Evolutionary conservation across 2,888 invertebrate genomes (phyloP), one percentile per base, ranked within the genome.

Genomic region (Acrocyrtus sp.): DNA sequence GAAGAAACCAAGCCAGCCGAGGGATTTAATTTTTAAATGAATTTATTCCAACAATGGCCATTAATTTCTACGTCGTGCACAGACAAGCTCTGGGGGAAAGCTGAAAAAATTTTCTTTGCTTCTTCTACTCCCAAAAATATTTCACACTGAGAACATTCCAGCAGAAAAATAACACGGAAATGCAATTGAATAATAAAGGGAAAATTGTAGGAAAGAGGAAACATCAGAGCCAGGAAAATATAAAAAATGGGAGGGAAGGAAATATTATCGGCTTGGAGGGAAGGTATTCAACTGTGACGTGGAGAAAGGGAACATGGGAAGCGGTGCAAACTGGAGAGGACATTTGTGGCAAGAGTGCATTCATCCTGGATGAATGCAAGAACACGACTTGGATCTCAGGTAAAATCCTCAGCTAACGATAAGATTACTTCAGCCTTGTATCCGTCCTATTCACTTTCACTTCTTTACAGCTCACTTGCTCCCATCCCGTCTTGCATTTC

Each of bases 241-340:
- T 45, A 45, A 5, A 45, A 15, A 17, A n/a, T 17, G n/a, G 47
- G 10, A 5, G n/a, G 10, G 47, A 21, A 24, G 24, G 51, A 26
- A 24, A 51, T 24, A 51, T 8, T 17, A 8, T 45, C 8, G 17
- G 45, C n/a, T 45, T 45, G 5, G 26, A 24, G 24, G 24, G 54
- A 45, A 60, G 48, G 60, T 45, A 48, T 47, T 60, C 60, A 47
- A 48, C 47, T 60, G 48, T 51, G 67, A 58, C 51, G 43, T 21
- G 41, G 24, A 67, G 15, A 45, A 57, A 24, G 56, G n/a, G 24
- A 39, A 29, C 45, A 41, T 39, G 50, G 39, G 24, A 41, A 63
- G 19, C 21, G 17, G 41, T 21, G 10, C 19, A 58, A 12, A 34
- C 39, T 41, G 17, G 41, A 29, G 26, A 48, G 39, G 47, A 50